Evolutionary conservation across 2,797 vertebrate species (phyloP).

Genomic region (Sardinella longiceps): DNA sequence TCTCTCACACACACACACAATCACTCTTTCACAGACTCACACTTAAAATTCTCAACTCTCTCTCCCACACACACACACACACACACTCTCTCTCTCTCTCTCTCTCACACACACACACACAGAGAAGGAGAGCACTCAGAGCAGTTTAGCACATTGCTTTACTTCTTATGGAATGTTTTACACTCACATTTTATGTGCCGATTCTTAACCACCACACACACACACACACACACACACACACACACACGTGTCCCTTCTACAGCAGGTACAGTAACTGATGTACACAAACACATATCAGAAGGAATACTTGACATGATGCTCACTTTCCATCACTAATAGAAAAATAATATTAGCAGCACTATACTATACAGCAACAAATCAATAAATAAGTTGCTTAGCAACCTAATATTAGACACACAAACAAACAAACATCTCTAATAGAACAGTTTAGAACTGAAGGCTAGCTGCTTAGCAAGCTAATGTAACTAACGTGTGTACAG

Average conservation of each 20-base stretch:
- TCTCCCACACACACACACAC: too few relatives aligned
- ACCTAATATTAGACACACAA: not conserved
- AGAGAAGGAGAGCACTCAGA: too few relatives aligned
- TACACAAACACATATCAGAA: too few relatives aligned
- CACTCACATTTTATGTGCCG: not conserved
- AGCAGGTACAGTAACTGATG: too few relatives aligned
- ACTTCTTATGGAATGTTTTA: not conserved
- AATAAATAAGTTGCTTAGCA: not conserved
- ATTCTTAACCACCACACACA: not conserved
- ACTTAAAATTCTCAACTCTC: too few relatives aligned
- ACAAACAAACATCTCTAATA: not conserved
- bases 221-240: not conserved
- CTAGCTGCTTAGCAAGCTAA: conserved; percentile 12
- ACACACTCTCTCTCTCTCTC: too few relatives aligned
- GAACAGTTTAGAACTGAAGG: not conserved
- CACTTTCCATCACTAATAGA: not conserved
- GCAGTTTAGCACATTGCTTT: not conserved
- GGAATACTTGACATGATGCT: too few relatives aligned
- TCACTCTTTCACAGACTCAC: too few relatives aligned
- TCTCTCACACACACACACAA: too few relatives aligned
- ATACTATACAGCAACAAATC: too few relatives aligned
- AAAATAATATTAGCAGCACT: not conserved
- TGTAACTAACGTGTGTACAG: too few relatives aligned
- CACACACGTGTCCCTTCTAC: too few relatives aligned
- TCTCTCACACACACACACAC: not conserved